Conservation (phyloP, 53 echinoderm and acorn worm species). For the Luidia sarsii region DNA sequence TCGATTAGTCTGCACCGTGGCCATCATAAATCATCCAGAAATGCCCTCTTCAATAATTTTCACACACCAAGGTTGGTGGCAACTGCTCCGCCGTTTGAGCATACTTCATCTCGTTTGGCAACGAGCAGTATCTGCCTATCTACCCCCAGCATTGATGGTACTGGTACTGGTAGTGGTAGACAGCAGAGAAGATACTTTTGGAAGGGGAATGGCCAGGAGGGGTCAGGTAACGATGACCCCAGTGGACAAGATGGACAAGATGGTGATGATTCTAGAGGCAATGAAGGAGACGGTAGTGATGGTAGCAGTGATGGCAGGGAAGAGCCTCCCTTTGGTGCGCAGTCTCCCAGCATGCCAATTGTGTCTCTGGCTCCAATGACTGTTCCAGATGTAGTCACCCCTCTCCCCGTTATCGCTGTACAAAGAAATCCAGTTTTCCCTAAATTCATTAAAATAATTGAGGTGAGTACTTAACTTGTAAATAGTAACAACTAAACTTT, state of each 20-base stretch:
- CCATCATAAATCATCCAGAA: too few species aligned
- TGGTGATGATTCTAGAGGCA: conserved; percentile 25
- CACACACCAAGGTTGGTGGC: too few species aligned
- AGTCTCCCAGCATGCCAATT: conserved; percentile 48
- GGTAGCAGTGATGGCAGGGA: not conserved
- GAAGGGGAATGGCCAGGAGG: conserved; percentile 46
- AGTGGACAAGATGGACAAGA: conserved; percentile 43
- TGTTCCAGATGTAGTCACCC: conserved; percentile 87
- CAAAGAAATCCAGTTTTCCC: conserved; percentile 97
- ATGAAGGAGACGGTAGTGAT: conserved; percentile 41
- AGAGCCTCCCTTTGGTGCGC: conserved; percentile 16
- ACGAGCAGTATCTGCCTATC: too few species aligned
- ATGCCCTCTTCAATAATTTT: too few species aligned
- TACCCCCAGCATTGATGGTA: too few species aligned
- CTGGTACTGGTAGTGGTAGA: too few species aligned
- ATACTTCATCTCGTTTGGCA: too few species aligned
- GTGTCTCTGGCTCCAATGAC: conserved; percentile 87
- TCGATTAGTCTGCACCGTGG: too few species aligned
- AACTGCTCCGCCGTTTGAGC: too few species aligned
- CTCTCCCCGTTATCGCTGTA: conserved; percentile 94
- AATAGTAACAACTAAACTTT: too few species aligned
- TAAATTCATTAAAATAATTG: conserved; percentile 98
- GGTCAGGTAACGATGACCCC: conserved; percentile 48
- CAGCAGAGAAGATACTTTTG: conserved; percentile 24
- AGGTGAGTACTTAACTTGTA: too few species aligned